These are phyloP conservation scores for Silvanus unidentatus DNA, from an alignment of 2,888 invertebrate species.

Conservation along the genomic window DNA sequence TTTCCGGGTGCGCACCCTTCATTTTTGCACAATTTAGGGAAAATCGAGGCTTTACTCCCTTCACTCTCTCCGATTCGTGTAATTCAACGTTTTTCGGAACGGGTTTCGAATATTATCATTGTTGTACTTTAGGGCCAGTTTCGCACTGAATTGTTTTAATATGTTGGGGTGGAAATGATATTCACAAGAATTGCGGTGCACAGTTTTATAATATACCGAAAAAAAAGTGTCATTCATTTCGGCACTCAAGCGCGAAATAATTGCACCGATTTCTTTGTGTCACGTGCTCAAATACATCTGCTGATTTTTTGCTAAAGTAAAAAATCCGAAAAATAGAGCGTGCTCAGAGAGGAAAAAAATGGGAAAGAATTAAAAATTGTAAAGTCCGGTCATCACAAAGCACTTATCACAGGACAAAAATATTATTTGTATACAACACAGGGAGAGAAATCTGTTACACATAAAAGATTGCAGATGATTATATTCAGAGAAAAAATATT, in stretches of 20 bases:
- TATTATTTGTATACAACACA: constrained; percentile 22
- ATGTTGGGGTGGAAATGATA: too few species aligned
- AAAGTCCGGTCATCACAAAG: constrained; percentile 16
- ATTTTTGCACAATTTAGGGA: constrained; percentile 43
- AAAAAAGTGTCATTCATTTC: constrained; percentile 21
- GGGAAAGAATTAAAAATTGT: constrained; percentile 5
- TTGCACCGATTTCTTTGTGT: constrained; percentile 18
- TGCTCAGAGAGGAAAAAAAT: constrained; percentile 22
- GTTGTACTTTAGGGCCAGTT: too few species aligned
- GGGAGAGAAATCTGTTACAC: constrained; percentile 28
- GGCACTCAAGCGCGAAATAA: constrained; percentile 23
- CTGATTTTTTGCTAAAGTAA: constrained; percentile 21
- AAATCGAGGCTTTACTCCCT: constrained; percentile 36
- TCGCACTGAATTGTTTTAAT: too few species aligned
- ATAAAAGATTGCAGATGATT: constrained; percentile 39
- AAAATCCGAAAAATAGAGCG: constrained; percentile 18
- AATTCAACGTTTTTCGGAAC: too few species aligned
- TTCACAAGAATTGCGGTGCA: too few species aligned
- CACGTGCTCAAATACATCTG: constrained; percentile 27
- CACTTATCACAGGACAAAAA: constrained; percentile 8
- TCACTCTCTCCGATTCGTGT: constrained; percentile 2
- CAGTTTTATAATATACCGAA: too few species aligned
- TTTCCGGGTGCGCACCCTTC: constrained; percentile 40
- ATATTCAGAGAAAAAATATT: constrained; percentile 32
- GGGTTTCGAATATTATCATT: too few species aligned